A percentile compares a stretch with the other conserved stretches of the same genome.
Conservation (phyloP, 2,113 vertebrate species). For the Gymnarchus niloticus region DNA sequence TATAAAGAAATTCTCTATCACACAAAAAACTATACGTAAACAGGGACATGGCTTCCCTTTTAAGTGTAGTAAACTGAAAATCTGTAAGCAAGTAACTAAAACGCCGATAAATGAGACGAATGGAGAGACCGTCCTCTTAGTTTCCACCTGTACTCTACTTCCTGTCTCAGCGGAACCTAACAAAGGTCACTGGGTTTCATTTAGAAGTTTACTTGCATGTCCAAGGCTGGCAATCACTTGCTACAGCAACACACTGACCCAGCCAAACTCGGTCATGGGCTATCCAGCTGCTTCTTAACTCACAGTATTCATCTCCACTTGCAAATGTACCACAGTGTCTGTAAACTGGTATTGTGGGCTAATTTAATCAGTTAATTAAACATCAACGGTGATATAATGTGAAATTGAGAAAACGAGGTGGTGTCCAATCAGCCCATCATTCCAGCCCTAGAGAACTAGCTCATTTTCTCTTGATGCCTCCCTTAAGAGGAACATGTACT, state of each 20-base stretch:
- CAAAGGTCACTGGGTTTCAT: not conserved
- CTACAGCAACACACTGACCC: not conserved
- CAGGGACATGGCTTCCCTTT: not conserved
- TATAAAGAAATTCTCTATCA: no score
- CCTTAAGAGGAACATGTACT: conserved; percentile 30
- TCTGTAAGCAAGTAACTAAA: not conserved
- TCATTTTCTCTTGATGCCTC: not conserved
- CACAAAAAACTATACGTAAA: no score
- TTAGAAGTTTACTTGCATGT: not conserved
- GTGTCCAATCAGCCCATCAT: not conserved
- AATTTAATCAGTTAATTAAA: not conserved
- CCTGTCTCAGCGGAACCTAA: not conserved
- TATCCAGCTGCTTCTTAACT: not conserved
- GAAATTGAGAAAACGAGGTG: not conserved
- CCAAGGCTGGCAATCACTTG: no score
- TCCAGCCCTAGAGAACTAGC: not conserved
- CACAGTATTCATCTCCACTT: not conserved
- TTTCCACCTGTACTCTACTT: not conserved
- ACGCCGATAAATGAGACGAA: not conserved
- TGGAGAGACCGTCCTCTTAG: not conserved
- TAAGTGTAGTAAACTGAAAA: not conserved
- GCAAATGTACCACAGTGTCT: not conserved
- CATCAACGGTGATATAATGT: not conserved
- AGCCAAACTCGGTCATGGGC: not conserved
- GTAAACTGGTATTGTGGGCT: not conserved